Percentiles rank a stretch among this genome's conserved stretches.
Conservation (phyloP, 2,113 vertebrate genomes). For the Copsychus sechellarum region DNA sequence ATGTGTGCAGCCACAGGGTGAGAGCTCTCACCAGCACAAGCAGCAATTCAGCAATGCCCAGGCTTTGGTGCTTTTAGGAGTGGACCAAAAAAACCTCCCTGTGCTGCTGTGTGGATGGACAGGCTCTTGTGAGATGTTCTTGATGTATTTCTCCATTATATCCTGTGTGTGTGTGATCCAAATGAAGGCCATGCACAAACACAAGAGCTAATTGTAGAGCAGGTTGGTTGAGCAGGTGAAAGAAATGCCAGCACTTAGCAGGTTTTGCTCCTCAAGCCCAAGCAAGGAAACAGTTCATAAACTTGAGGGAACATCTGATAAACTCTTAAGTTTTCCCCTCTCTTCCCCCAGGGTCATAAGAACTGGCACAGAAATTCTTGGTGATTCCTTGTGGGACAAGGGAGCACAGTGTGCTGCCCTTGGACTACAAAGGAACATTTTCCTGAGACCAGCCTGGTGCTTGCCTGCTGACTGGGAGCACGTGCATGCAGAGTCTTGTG, state of each 20-base stretch:
- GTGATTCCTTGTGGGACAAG: neutral
- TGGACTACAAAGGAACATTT: neutral
- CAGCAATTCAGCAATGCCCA: neutral
- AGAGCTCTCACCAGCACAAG: neutral
- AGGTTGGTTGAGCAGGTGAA: neutral
- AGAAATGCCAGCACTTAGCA: neutral
- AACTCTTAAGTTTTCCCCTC: neutral
- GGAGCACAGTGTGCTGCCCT: neutral
- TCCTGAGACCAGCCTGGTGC: neutral
- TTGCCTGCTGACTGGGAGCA: neutral
- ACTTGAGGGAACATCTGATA: neutral
- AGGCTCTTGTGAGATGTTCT: neutral
- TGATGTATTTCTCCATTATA: neutral
- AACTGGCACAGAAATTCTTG: neutral
- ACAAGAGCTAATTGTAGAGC: neutral
- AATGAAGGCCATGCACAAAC: neutral
- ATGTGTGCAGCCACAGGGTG: neutral
- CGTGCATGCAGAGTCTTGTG: neutral
- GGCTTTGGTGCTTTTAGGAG: neutral
- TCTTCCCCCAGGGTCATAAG: neutral
- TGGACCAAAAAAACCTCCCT: neutral
- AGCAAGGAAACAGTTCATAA: neutral
- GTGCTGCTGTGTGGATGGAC: neutral
- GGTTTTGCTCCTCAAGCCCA: neutral
- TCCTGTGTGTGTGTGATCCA: fast-evolving